A percentile compares a stretch with the other conserved stretches of the same genome.
These are phyloP conservation scores for Drosophila rubida DNA, from an alignment of 2,888 invertebrate genomes.

Conservation along the genomic window DNA sequence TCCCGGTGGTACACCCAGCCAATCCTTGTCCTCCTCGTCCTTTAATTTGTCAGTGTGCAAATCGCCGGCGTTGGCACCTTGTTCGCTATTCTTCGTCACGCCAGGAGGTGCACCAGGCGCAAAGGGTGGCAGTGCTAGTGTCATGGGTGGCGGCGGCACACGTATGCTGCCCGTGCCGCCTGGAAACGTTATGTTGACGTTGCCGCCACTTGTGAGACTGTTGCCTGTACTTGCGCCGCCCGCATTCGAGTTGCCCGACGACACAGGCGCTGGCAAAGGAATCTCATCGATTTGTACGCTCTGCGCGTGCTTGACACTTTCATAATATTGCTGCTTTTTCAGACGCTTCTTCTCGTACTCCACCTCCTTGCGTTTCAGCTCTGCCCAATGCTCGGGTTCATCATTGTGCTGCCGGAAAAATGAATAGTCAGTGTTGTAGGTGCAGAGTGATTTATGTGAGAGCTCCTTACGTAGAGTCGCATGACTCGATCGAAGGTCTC, in stretches of 20 bases:
- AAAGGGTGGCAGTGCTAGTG: slow-evolving; percentile 83
- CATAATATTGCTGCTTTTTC: slow-evolving; percentile 95
- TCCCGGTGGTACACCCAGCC: slow-evolving; percentile 95
- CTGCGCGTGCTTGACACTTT: slow-evolving; percentile 97
- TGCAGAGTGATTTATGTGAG: slow-evolving; percentile 51
- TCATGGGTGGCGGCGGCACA: slow-evolving; percentile 82
- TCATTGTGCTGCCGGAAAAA: slow-evolving; percentile 94
- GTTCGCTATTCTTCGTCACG: slow-evolving; percentile 91
- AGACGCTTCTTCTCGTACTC: slow-evolving; percentile 96
- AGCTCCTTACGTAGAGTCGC: slow-evolving; percentile 94
- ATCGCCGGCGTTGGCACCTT: slow-evolving; percentile 6
- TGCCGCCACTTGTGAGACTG: slow-evolving; percentile 34
- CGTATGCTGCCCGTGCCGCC: slow-evolving; percentile 71
- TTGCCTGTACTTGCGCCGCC: slow-evolving; percentile 17
- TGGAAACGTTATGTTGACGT: slow-evolving; percentile 31
- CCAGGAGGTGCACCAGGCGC: slow-evolving; percentile 88
- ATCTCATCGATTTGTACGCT: slow-evolving; percentile 98
- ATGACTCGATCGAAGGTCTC: slow-evolving; percentile 97
- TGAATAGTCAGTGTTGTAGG: neutral
- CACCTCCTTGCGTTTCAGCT: slow-evolving; percentile 94
- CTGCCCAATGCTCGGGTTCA: slow-evolving; percentile 96
- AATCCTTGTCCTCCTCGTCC: slow-evolving; percentile 86
- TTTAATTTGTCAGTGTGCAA: slow-evolving; percentile 64
- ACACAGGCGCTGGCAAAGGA: slow-evolving; percentile 93
- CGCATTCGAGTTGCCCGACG: slow-evolving; percentile 77